A percentile compares a stretch with the other conserved stretches of the same genome.
These are phyloP conservation scores for Sarcophilus harrisii DNA, from an alignment of 2,797 vertebrate species.

Conservation along the genomic window DNA sequence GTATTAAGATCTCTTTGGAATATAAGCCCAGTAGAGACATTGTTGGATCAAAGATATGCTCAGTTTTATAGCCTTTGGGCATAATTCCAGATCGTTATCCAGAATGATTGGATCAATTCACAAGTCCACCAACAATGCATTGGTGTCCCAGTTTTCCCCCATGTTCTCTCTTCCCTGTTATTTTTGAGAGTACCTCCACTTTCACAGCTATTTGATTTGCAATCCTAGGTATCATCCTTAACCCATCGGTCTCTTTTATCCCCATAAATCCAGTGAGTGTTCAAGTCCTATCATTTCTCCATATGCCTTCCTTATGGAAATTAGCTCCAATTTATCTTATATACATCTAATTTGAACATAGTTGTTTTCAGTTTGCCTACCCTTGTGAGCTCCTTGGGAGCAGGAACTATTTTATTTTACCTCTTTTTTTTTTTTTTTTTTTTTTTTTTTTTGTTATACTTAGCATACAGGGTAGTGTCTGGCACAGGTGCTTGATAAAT, in stretches of 20 bases:
- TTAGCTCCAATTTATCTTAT: neutral
- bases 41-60: too few species aligned
- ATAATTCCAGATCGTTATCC: too few species aligned
- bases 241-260: neutral
- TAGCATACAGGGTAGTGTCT: neutral
- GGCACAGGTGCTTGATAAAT: neutral
- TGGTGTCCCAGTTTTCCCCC: neutral
- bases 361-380: neutral
- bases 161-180: neutral
- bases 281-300: neutral
- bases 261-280: neutral
- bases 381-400: neutral
- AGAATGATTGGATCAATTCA: too few species aligned
- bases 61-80: too few species aligned
- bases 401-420: neutral
- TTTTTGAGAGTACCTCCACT: neutral
- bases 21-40: too few species aligned
- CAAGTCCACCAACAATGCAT: too few species aligned
- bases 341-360: neutral
- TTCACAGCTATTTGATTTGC: neutral
- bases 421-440: neutral
- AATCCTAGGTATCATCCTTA: neutral
- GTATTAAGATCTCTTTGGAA: too few species aligned
- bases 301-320: neutral
- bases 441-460: neutral